Evolutionary conservation across 2,113 vertebrate species (phyloP).

Genomic region (Aphelocoma coerulescens): DNA sequence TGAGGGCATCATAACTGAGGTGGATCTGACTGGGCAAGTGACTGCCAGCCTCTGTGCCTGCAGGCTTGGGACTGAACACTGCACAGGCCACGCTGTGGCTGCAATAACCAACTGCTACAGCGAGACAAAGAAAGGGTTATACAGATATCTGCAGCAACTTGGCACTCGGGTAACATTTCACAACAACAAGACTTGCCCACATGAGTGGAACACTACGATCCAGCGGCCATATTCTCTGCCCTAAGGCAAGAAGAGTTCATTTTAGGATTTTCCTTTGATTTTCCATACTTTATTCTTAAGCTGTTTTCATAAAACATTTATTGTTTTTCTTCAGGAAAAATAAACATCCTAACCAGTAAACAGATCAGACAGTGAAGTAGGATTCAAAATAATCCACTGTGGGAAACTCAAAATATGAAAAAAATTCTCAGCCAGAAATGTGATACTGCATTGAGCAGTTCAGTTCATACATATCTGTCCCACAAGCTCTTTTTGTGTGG

Average conservation of each 20-base stretch:
- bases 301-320: slow-evolving; percentile 7
- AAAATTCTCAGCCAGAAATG: not conserved
- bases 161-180: not conserved
- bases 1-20: not conserved
- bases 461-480: not conserved
- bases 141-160: not conserved
- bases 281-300: slow-evolving; percentile 14
- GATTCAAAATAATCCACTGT: not conserved
- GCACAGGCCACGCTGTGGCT: not conserved
- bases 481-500: not conserved
- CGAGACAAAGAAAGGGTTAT: not conserved
- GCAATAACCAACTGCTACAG: not conserved
- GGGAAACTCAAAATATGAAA: not conserved
- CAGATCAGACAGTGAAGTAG: not conserved
- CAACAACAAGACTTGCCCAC: not conserved
- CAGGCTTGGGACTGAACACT: not conserved
- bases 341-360: slow-evolving; percentile 30
- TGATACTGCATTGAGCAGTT: not conserved
- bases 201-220: not conserved
- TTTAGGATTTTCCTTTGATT: slow-evolving; percentile 41
- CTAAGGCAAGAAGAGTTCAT: not conserved
- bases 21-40: not conserved
- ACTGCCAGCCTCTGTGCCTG: not conserved
- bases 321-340: slow-evolving; percentile 31
- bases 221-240: not conserved